These are phyloP conservation scores for rat (Rattus norvegicus) DNA, from an alignment of 2,113 vertebrate genomes.

Conservation along the genomic window GRCr8 NC_086031.1:70709001-70709500, in stretches of 20 bases:
- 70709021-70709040: too few relatives aligned
- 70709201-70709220: background rate
- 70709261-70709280: background rate
- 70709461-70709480: background rate
- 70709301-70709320: background rate
- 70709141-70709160: background rate
- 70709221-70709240: background rate
- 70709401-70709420: background rate
- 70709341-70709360: background rate
- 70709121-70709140: background rate
- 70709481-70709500: background rate
- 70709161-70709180: background rate
- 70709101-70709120: background rate
- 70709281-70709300: background rate
- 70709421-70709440: constrained; percentile 15
- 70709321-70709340: background rate
- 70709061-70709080: constrained; percentile 32
- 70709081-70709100: constrained; percentile 9
- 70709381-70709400: background rate
- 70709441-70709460: background rate
- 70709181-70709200: background rate
- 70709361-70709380: background rate
- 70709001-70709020: too few relatives aligned
- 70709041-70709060: too few relatives aligned
- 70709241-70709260: background rate